Conservation (phyloP, 2,888 invertebrate species). For the Limenitis camilla region DNA sequence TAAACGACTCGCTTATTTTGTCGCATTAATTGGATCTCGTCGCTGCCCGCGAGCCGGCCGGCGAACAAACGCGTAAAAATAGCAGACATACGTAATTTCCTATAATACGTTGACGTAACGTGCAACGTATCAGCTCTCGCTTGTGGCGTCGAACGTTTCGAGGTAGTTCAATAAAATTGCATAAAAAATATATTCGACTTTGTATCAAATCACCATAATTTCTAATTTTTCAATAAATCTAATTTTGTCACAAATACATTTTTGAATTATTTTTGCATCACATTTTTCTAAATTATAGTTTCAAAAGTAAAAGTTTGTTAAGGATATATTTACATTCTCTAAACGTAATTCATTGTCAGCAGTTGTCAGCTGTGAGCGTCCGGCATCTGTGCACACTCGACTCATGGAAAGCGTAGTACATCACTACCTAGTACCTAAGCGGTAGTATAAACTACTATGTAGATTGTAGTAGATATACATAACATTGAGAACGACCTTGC, state of each 20-base stretch:
- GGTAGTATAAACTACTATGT: constrained; percentile 3
- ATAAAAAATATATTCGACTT: constrained; percentile 8
- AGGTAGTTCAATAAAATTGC: constrained; percentile 12
- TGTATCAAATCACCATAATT: not conserved
- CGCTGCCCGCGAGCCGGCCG: too few relatives aligned
- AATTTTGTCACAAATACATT: not conserved
- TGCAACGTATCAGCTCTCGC: constrained; percentile 17
- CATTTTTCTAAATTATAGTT: not conserved
- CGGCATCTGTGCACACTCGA: constrained; percentile 20
- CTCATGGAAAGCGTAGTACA: constrained; percentile 3
- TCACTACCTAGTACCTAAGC: too few relatives aligned
- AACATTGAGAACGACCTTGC: constrained; percentile 65
- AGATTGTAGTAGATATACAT: constrained; percentile 29
- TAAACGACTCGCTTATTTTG: constrained; percentile 24
- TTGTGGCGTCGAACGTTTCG: constrained; percentile 10
- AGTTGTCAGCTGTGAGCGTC: constrained; percentile 1
- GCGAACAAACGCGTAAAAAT: constrained; percentile 26
- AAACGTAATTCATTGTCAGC: constrained; percentile 4
- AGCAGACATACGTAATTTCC: constrained; percentile 37
- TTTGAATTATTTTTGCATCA: not conserved
- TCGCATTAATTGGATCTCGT: constrained; percentile 25
- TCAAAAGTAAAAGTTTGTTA: too few relatives aligned
- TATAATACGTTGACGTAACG: constrained; percentile 30
- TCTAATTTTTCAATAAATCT: too few relatives aligned
- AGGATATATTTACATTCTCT: constrained; percentile 2